These are phyloP conservation scores for Apostichopus japonicus DNA, from an alignment of 35 echinoderm and acorn worm species.

Conservation along the genomic window DNA sequence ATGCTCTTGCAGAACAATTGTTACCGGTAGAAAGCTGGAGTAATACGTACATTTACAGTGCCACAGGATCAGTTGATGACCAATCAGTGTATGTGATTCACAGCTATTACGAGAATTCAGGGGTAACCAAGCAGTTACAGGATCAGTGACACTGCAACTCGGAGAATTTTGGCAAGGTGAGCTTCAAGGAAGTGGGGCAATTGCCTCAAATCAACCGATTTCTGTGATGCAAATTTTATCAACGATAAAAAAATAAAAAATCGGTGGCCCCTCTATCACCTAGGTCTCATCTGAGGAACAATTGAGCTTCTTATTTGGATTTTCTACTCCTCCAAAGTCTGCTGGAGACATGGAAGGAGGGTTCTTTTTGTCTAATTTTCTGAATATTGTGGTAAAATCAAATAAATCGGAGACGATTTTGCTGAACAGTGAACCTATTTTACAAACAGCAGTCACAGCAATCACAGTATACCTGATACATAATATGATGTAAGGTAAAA, in stretches of 20 bases:
- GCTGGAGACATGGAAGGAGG: conserved; percentile 51
- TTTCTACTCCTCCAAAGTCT: conserved; percentile 63
- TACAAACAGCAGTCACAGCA: neutral
- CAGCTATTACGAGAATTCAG: conserved; percentile 51
- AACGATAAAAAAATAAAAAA: conserved; percentile 1
- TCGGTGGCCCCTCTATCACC: conserved; percentile 60
- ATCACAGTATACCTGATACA: conserved; percentile 4
- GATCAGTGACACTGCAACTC: neutral
- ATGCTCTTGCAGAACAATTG: conserved; percentile 55
- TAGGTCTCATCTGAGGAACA: conserved; percentile 57
- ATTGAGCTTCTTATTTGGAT: conserved; percentile 66
- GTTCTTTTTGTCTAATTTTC: conserved; percentile 67
- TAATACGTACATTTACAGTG: conserved; percentile 61
- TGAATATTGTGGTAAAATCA: conserved; percentile 58
- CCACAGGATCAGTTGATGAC: neutral
- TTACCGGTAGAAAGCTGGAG: conserved; percentile 69
- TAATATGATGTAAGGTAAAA: neutral
- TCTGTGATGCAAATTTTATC: conserved; percentile 48
- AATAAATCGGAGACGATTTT: conserved; percentile 33
- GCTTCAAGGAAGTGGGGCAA: conserved; percentile 38
- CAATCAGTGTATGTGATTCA: conserved; percentile 35
- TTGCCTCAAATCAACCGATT: conserved; percentile 47
- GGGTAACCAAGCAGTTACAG: conserved; percentile 24
- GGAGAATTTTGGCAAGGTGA: conserved; percentile 56
- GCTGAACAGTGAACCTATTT: conserved; percentile 43